Evolutionary conservation across 2,113 vertebrate genomes (phyloP).

Genomic region (Todiramphus saurophagus): DNA sequence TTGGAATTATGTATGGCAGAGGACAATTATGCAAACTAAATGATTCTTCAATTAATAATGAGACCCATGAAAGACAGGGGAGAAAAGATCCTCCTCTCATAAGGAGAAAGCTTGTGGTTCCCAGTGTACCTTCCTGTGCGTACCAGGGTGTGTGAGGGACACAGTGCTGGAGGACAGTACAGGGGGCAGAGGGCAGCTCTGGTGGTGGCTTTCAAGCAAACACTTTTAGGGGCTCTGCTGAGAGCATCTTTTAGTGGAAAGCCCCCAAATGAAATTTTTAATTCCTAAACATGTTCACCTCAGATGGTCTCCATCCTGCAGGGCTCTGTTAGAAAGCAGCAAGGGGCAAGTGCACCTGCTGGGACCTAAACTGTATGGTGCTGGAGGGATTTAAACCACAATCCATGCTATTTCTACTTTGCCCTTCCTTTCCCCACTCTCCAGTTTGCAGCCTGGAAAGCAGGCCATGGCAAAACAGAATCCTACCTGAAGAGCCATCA

Average conservation of each 20-base stretch:
- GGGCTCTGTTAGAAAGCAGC: neutral
- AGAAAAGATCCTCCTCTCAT: conserved; percentile 7
- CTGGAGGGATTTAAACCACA: neutral
- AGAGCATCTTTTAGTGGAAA: neutral
- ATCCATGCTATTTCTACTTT: too few relatives aligned
- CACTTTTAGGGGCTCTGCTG: neutral
- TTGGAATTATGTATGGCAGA: conserved; percentile 72
- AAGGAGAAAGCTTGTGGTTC: conserved; percentile 24
- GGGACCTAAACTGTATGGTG: fast-evolving
- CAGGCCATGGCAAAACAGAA: neutral
- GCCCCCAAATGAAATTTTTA: neutral
- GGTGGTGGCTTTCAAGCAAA: neutral
- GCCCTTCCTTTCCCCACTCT: neutral
- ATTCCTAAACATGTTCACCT: neutral
- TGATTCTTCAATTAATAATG: conserved; percentile 75
- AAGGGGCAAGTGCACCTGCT: neutral
- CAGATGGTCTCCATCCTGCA: fast-evolving
- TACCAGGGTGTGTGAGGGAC: neutral
- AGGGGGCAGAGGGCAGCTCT: neutral
- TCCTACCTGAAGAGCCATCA: neutral
- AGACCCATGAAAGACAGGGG: conserved; percentile 62
- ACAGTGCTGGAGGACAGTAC: fast-evolving
- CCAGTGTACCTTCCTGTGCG: neutral
- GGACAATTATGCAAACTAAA: conserved; percentile 72
- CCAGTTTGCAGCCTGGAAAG: neutral